Conservation (phyloP, 2,888 invertebrate species). For the Brachycybe producta region DNA sequence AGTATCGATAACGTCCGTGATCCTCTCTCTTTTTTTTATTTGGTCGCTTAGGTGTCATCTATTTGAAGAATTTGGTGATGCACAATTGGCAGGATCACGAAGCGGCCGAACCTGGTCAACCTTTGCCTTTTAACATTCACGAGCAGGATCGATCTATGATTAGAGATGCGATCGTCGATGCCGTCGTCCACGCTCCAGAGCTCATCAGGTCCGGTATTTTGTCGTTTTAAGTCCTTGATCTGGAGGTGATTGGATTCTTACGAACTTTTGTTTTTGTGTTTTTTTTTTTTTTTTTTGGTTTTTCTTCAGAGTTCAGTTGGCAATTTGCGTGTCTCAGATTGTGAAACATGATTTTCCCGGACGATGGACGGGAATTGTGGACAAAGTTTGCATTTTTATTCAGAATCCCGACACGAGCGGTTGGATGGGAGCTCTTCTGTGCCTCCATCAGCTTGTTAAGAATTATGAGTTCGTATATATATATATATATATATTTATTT, state of each 20-base stretch:
- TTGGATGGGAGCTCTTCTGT: conserved; percentile 83
- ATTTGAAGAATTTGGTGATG: conserved; percentile 84
- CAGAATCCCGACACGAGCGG: conserved; percentile 75
- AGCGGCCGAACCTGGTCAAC: conserved; percentile 48
- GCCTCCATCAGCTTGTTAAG: conserved; percentile 88
- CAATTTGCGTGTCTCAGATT: conserved; percentile 82
- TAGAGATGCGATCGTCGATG: conserved; percentile 86
- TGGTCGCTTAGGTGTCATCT: conserved; percentile 56
- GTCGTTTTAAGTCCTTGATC: not conserved
- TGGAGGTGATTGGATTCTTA: not conserved
- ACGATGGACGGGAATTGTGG: conserved; percentile 88
- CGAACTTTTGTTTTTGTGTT: not conserved
- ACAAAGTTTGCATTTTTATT: conserved; percentile 84
- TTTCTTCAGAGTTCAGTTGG: conserved; percentile 61
- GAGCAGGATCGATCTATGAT: conserved; percentile 93
- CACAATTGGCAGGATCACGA: conserved; percentile 80
- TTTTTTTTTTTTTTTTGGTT: not conserved
- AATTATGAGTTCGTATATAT: conserved; percentile 63
- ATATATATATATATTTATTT: conserved; percentile 28
- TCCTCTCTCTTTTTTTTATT: conserved; percentile 1
- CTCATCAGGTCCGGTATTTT: conserved; percentile 47
- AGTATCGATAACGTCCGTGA: not conserved
- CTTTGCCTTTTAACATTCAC: conserved; percentile 72
- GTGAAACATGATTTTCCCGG: conserved; percentile 92
- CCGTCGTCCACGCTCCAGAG: conserved; percentile 83